Evolutionary conservation across 2,797 vertebrate genomes (phyloP).

Genomic region (Parauchenoglanis punctatus): DNA sequence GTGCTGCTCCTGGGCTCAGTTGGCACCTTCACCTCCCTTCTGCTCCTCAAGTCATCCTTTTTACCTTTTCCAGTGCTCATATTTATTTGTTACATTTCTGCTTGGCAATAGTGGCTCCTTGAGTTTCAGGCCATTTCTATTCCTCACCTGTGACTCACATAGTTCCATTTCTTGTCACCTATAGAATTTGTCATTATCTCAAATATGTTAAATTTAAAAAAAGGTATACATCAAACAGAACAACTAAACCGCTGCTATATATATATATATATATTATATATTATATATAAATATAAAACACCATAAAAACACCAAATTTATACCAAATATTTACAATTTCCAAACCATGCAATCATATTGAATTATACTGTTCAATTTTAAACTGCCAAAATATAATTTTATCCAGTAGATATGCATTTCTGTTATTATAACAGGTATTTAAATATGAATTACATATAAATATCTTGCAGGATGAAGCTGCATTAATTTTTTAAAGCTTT

Average conservation of each 20-base stretch:
- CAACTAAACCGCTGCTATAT: background rate
- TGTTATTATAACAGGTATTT: background rate
- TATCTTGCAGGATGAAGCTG: background rate
- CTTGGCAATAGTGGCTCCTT: background rate
- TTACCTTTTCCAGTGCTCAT: constrained; percentile 16
- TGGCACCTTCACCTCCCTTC: constrained; percentile 35
- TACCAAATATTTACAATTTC: background rate
- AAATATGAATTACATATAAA: background rate
- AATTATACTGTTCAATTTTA: background rate
- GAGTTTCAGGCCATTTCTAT: background rate
- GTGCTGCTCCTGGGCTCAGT: constrained; percentile 9
- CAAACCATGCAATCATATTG: background rate
- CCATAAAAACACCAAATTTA: no score
- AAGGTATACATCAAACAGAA: background rate
- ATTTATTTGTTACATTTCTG: background rate
- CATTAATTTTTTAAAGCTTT: constrained; percentile 42
- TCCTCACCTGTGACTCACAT: background rate
- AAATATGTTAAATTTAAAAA: background rate
- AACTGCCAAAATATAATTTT: background rate
- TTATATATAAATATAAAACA: background rate
- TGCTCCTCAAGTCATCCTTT: constrained; percentile 15
- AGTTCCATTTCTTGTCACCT: background rate
- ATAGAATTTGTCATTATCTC: background rate
- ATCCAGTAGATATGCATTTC: background rate
- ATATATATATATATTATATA: no score